These are phyloP conservation scores for Apoda limacodes DNA, from an alignment of 2,888 invertebrate species.

Conservation along the genomic window DNA sequence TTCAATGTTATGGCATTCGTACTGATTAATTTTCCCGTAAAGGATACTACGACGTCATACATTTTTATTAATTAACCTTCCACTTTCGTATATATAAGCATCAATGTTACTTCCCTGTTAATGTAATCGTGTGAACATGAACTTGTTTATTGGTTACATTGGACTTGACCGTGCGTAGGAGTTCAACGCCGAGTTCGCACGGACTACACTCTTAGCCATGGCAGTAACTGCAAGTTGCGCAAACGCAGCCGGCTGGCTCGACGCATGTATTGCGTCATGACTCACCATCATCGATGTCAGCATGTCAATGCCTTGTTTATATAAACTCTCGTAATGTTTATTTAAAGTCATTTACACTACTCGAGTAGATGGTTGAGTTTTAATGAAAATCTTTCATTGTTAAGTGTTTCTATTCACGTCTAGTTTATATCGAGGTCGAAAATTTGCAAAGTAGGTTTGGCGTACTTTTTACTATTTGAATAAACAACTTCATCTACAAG, in stretches of 20 bases:
- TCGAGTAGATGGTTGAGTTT: slow-evolving; percentile 31
- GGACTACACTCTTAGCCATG: not conserved
- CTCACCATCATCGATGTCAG: slow-evolving; percentile 45
- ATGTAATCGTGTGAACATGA: too few species aligned
- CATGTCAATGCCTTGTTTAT: slow-evolving; percentile 47
- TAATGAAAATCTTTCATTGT: slow-evolving; percentile 33
- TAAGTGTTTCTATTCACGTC: slow-evolving; percentile 30
- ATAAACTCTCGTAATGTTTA: slow-evolving; percentile 44
- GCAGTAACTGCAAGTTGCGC: slow-evolving; percentile 30
- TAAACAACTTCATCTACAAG: too few species aligned
- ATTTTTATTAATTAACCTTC: too few species aligned
- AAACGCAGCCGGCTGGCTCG: slow-evolving; percentile 27
- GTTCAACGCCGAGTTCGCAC: slow-evolving; percentile 50
- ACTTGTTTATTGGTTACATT: slow-evolving; percentile 28
- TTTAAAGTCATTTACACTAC: slow-evolving; percentile 32
- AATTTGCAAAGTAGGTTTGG: too few species aligned
- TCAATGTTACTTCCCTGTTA: too few species aligned
- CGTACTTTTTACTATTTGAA: too few species aligned
- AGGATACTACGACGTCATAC: too few species aligned
- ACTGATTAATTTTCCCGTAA: too few species aligned
- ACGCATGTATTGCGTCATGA: slow-evolving; percentile 35
- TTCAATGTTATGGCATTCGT: too few species aligned
- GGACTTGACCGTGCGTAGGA: slow-evolving; percentile 45
- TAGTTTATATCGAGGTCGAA: slow-evolving; percentile 24
- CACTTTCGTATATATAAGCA: too few species aligned